Evolutionary conservation across 2,888 invertebrate species (phyloP), one percentile per base, ranked within the genome.

Genomic region (Anthoptus insignis): DNA sequence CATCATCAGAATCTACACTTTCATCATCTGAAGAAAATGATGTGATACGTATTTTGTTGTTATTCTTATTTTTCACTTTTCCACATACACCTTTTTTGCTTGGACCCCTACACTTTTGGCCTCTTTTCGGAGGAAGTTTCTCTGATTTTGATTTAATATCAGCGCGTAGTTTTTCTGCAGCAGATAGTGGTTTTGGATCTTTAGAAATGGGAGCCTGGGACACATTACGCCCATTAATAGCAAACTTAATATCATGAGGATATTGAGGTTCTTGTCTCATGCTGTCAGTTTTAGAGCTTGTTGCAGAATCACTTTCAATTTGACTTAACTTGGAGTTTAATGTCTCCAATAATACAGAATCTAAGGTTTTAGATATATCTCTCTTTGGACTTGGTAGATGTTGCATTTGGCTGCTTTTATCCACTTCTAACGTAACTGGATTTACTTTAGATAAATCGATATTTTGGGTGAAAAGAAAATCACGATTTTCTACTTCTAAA

Each of bases 21-120:
- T 96, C 96, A 76, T 96, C 96, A 73, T 96, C 96, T 0, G 96
- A 96, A 58, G 96, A 96, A 76, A 96, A 96, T 0, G 96, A 96
- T 3, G 96, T 96, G 32, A 96, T 96, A 67, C 96, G 89, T 53
- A 96, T 96, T 87, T 96, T 96, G 47, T 95, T 96, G 56, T 94
- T 96, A 68, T 88, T 94, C 75, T 95, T 95, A 13, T 93, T 92
- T 83, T 95, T 95, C 4, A 94, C 93, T 73, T 94, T 94, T 54
- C 94, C 91, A 54, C 94, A 92, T 14, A 93, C 86, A 0, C 95
- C 94, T 81, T 91, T 92, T 72, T 91, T 94, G 0, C 94, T 90
- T 7, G 95, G 94, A 69, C 95, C 95, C 56, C 96, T 89, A 3
- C 94, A 93, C 80, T 96, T 96, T 16, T 90, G 92, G 2, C 94